Conservation (phyloP, 1,140 invertebrate genomes). For the Sitodiplosis mosellana region DNA sequence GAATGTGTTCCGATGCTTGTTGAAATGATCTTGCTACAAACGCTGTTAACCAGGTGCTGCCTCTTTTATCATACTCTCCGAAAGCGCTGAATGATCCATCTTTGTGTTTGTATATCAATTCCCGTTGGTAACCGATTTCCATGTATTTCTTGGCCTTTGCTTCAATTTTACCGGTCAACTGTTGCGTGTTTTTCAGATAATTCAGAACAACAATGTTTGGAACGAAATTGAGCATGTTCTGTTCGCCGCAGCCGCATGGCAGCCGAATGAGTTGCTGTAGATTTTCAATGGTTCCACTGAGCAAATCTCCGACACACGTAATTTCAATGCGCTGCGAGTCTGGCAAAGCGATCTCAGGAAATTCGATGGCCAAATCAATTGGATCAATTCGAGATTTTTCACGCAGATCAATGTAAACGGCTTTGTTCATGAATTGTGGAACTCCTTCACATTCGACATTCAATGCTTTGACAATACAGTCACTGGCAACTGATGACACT, state of each 20-base stretch:
- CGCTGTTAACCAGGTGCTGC: constrained; percentile 92
- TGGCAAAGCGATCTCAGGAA: constrained; percentile 52
- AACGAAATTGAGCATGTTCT: constrained; percentile 86
- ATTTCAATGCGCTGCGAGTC: constrained; percentile 53
- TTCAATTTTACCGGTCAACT: constrained; percentile 26
- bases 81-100: constrained; percentile 96
- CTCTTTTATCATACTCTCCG: constrained; percentile 46
- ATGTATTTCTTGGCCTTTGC: constrained; percentile 55
- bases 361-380: constrained; percentile 44
- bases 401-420: constrained; percentile 55
- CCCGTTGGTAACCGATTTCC: constrained; percentile 76
- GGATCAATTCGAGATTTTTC: constrained; percentile 30
- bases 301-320: constrained; percentile 56
- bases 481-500: constrained; percentile 42
- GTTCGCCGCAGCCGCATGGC: constrained; percentile 85
- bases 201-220: constrained; percentile 74
- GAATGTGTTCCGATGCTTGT: constrained; percentile 61
- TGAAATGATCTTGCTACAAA: constrained; percentile 78
- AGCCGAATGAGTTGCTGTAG: constrained; percentile 58
- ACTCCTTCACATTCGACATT: constrained; percentile 66
- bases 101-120: constrained; percentile 69
- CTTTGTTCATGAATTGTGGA: constrained; percentile 54
- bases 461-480: constrained; percentile 48
- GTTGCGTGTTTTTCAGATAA: constrained; percentile 33
- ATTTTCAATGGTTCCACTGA: constrained; percentile 56